phyloP scores from a whole-genome alignment of 2,888 invertebrate species.

The Odontothrips loti region DNA sequence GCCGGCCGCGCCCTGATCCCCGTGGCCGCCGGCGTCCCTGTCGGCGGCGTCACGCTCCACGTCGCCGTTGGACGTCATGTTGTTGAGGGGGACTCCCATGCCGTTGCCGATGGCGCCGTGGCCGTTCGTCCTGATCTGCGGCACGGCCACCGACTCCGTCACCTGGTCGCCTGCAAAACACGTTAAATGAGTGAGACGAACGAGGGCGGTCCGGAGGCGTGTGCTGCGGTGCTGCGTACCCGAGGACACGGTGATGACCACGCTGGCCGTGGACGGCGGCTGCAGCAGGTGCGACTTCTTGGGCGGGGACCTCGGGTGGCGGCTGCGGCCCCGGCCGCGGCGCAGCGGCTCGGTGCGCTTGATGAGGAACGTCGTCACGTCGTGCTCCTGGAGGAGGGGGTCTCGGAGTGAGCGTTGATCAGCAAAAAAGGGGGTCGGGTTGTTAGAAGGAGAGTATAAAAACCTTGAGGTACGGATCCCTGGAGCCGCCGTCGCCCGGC shows the following conservation, averaged over 20 bases:
- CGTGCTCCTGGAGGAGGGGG: conserved; percentile 56
- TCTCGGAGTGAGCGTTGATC: background rate
- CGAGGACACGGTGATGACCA: background rate
- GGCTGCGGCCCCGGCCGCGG: conserved; percentile 44
- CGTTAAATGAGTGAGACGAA: background rate
- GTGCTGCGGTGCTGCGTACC: no score
- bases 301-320: background rate
- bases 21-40: conserved; percentile 39
- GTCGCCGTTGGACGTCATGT: background rate
- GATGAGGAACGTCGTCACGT: conserved; percentile 84
- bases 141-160: conserved; percentile 4
- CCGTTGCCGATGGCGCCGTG: background rate
- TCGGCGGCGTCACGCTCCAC: background rate
- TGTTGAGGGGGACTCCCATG: background rate
- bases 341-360: conserved; percentile 70
- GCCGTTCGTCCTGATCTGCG: background rate
- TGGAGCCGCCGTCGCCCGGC: conserved; percentile 78
- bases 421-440: conserved; percentile 14
- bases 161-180: background rate
- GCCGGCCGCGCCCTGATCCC: conserved; percentile 50
- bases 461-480: conserved; percentile 74
- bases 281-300: conserved; percentile 14
- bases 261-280: background rate
- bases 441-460: background rate
- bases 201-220: background rate